Conservation (phyloP, 2,888 invertebrate genomes). For the Nemotelus nigrinus region DNA sequence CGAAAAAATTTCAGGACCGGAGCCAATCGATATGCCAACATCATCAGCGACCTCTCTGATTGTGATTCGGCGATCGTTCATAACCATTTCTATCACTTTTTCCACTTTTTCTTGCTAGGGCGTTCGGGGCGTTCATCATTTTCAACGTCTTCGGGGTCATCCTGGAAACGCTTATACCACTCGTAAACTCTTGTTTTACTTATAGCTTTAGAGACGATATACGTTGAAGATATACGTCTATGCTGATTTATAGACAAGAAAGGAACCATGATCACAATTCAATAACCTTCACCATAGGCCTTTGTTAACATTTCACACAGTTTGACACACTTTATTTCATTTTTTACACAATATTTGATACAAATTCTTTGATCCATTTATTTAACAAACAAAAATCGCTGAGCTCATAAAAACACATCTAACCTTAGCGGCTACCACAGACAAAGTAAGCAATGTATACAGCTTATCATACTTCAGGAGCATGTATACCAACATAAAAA, state of each 20-base stretch:
- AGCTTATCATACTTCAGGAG: constrained; percentile 1
- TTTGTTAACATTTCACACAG: constrained; percentile 17
- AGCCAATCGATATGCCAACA: constrained; percentile 44
- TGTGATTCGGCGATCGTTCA: constrained; percentile 10
- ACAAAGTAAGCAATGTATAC: constrained; percentile 7
- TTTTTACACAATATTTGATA: too few relatives aligned
- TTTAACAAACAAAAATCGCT: constrained; percentile 12
- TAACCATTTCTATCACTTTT: constrained; percentile 11
- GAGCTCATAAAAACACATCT: constrained; percentile 18
- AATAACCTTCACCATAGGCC: neutral
- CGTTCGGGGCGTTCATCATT: neutral
- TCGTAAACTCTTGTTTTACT: constrained; percentile 12
- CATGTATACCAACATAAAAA: too few relatives aligned
- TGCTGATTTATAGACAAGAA: too few relatives aligned
- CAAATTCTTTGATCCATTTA: too few relatives aligned
- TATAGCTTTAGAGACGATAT: too few relatives aligned
- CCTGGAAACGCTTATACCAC: constrained; percentile 6
- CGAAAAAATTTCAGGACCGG: neutral
- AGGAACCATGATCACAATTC: too few relatives aligned
- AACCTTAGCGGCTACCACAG: neutral
- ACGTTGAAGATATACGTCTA: too few relatives aligned
- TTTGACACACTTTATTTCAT: constrained; percentile 3
- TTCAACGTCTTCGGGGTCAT: constrained; percentile 12
- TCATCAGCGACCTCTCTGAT: too few relatives aligned
- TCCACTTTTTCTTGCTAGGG: neutral